A percentile compares a stretch with the other conserved stretches of the same genome.
Evolutionary conservation across 2,113 vertebrate species (phyloP).

Genomic region (Chaetops frenatus): DNA sequence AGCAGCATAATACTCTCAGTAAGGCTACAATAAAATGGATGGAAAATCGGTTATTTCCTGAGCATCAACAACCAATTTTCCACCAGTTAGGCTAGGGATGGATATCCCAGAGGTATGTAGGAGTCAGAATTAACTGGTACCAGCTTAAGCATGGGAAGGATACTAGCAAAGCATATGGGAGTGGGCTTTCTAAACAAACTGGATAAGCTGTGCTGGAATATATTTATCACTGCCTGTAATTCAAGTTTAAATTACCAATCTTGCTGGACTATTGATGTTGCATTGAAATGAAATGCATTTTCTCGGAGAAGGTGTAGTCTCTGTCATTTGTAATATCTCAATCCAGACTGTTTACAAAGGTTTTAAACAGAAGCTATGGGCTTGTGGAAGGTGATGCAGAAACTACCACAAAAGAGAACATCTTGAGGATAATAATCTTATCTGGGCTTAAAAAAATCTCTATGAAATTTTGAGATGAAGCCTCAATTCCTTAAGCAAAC

Average conservation of each 20-base stretch:
- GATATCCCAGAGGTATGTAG: conserved; percentile 39
- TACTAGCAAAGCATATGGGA: not conserved
- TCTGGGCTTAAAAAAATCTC: not conserved
- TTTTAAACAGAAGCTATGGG: not conserved
- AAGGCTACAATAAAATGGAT: conserved; percentile 62
- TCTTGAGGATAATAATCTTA: not conserved
- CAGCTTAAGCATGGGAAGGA: not conserved
- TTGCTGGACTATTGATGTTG: not conserved
- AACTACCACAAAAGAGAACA: not conserved
- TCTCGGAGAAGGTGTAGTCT: not conserved
- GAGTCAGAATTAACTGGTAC: conserved; percentile 9
- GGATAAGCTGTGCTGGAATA: not conserved
- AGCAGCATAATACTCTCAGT: not conserved
- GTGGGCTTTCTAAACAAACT: not conserved
- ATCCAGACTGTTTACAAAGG: not conserved
- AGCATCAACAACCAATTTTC: conserved; percentile 73
- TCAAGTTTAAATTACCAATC: not conserved
- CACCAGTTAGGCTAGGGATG: conserved; percentile 67
- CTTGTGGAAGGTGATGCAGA: not conserved
- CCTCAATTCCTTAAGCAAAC: not conserved
- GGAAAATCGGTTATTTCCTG: conserved; percentile 75
- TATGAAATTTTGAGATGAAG: not conserved
- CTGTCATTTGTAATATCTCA: not conserved
- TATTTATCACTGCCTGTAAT: not conserved
- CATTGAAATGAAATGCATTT: not conserved